Evolutionary conservation across 2,113 vertebrate species (phyloP).

Genomic region (Forbesichthys papilliferus): DNA sequence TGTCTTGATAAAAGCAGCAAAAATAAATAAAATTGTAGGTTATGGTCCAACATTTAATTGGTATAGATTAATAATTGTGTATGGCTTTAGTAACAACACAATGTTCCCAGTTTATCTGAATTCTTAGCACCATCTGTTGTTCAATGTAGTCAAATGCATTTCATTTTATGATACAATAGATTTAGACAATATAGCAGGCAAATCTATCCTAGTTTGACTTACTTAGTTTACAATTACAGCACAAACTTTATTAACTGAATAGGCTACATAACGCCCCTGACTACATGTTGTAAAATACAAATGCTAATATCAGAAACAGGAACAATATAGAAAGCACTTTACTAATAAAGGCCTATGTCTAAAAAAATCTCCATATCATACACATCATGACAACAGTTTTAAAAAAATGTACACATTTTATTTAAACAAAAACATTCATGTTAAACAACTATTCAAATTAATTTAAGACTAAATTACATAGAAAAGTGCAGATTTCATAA

Average conservation of each 20-base stretch:
- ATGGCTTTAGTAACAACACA: background rate
- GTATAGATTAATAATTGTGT: background rate
- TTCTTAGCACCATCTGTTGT: slow-evolving; percentile 86
- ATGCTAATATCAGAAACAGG: no score
- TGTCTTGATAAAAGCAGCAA: background rate
- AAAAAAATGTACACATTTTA: slow-evolving; percentile 48
- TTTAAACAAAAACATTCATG: slow-evolving; percentile 54
- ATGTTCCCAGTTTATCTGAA: slow-evolving; percentile 13
- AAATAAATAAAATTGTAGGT: background rate
- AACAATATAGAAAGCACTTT: no score
- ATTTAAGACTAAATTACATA: slow-evolving; percentile 38
- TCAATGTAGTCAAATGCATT: slow-evolving; percentile 60
- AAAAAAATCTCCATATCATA: no score
- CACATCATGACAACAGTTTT: background rate
- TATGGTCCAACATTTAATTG: background rate
- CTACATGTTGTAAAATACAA: no score
- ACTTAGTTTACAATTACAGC: no score
- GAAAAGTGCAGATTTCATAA: slow-evolving; percentile 57
- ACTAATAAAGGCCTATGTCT: no score
- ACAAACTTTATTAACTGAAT: no score
- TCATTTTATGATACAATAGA: no score
- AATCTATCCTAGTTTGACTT: no score
- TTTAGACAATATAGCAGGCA: no score
- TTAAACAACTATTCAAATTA: slow-evolving; percentile 50
- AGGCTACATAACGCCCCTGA: no score